Conservation (phyloP, 2,113 vertebrate species). For the Sisor rabdophorus region DNA sequence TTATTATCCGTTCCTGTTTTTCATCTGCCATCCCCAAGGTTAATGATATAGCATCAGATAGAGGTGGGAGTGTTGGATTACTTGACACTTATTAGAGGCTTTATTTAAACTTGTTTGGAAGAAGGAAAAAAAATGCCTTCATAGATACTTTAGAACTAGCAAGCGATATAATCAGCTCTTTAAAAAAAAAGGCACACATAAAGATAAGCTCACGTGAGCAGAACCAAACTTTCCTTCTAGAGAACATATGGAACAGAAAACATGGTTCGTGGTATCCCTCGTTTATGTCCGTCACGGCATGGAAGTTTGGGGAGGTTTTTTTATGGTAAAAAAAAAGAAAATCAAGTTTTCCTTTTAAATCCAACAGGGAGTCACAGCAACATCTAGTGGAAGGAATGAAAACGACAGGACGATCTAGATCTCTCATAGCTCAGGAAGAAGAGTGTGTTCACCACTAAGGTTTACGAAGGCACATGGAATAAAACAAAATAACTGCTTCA, state of each 20-base stretch:
- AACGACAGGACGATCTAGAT: background rate
- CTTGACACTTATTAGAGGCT: slow-evolving; percentile 27
- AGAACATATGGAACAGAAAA: background rate
- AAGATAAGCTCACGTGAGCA: slow-evolving; percentile 8
- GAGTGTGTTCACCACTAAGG: too few relatives aligned
- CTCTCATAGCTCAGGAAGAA: background rate
- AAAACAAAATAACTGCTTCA: too few relatives aligned
- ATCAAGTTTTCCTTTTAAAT: slow-evolving; percentile 1
- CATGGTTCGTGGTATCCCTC: background rate
- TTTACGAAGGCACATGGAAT: too few relatives aligned
- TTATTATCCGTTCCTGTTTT: background rate
- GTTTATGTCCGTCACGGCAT: background rate
- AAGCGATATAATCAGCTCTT: slow-evolving; percentile 1
- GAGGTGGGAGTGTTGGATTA: slow-evolving; percentile 38
- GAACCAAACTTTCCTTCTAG: slow-evolving; percentile 13
- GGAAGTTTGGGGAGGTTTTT: slow-evolving; percentile 9
- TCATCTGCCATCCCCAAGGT: slow-evolving; percentile 34
- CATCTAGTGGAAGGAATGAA: slow-evolving; percentile 46
- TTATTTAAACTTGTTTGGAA: slow-evolving; percentile 39
- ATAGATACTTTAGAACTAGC: background rate
- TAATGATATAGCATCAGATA: slow-evolving; percentile 40
- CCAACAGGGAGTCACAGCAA: slow-evolving; percentile 46
- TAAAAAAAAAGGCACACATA: background rate
- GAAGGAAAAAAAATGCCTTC: slow-evolving; percentile 8
- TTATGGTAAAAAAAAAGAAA: slow-evolving; percentile 5